Percentiles rank a stretch among this genome's conserved stretches.
phyloP scores from a whole-genome alignment of 92 coral and sea anemone species.

The Montipora capitata region DNA sequence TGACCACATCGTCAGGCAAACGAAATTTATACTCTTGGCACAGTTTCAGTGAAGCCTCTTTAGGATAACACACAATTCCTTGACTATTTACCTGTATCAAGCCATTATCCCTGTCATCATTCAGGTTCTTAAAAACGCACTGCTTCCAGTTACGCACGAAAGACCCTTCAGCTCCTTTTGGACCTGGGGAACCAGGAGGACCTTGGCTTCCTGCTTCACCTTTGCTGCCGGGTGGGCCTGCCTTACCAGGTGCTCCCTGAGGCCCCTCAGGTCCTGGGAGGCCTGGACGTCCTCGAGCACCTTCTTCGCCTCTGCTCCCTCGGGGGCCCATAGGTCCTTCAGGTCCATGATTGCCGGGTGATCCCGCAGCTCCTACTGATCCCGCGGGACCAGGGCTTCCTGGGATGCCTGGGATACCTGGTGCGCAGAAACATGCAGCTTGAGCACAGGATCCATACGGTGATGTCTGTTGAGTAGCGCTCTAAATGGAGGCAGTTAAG shows the following conservation, averaged over 20 bases:
- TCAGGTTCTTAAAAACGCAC: slow-evolving; percentile 2
- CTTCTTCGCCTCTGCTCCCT: slow-evolving; percentile 21
- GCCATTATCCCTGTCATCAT: not conserved
- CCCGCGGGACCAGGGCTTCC: slow-evolving; percentile 50
- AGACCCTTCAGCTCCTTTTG: not conserved
- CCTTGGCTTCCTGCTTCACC: slow-evolving; percentile 3
- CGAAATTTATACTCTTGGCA: no score
- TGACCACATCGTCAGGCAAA: no score
- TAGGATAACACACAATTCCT: not conserved
- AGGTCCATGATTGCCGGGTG: slow-evolving; percentile 25
- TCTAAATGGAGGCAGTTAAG: not conserved
- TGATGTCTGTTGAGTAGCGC: not conserved
- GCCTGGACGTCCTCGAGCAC: slow-evolving; percentile 18
- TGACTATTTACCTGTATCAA: not conserved
- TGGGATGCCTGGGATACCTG: slow-evolving; percentile 47
- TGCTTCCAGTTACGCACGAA: slow-evolving; percentile 8
- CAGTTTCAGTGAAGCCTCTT: no score
- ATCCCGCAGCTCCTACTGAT: slow-evolving; percentile 23
- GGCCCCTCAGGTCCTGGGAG: not conserved
- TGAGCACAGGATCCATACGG: slow-evolving; percentile 6
- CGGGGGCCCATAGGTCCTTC: slow-evolving; percentile 28
- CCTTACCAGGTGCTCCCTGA: not conserved
- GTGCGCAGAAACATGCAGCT: not conserved
- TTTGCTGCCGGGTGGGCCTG: not conserved
- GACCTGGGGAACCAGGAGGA: not conserved